phyloP scores from a whole-genome alignment of 2,797 vertebrate genomes.

The Todus mexicanus region DNA sequence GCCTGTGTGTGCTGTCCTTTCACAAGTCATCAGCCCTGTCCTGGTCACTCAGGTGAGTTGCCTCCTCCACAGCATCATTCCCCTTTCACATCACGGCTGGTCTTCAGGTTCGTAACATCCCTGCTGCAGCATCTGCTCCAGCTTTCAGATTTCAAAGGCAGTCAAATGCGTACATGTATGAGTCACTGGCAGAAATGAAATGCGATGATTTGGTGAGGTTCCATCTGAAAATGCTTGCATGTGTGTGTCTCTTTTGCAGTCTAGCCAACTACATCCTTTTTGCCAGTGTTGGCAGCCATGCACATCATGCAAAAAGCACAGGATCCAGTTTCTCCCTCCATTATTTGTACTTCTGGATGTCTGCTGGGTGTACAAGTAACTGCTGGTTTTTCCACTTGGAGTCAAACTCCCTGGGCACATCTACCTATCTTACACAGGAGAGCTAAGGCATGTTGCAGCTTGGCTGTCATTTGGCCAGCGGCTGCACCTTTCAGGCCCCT shows the following conservation, averaged over 20 bases:
- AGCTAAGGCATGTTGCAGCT: neutral
- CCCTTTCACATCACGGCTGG: neutral
- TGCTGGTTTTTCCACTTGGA: neutral
- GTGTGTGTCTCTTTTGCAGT: fast-evolving
- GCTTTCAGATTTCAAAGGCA: neutral
- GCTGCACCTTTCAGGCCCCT: neutral
- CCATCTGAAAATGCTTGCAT: neutral
- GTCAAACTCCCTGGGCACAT: neutral
- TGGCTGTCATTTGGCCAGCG: fast-evolving
- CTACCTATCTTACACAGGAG: neutral
- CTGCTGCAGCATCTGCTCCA: neutral
- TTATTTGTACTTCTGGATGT: neutral
- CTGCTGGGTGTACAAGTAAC: neutral
- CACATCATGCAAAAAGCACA: neutral
- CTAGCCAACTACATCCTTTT: fast-evolving
- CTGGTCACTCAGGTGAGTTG: neutral
- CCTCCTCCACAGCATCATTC: neutral
- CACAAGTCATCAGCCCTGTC: neutral
- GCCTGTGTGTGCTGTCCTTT: neutral
- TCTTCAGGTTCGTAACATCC: neutral
- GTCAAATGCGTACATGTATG: fast-evolving
- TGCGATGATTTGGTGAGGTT: neutral
- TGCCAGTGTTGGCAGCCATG: fast-evolving
- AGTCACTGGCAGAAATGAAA: neutral
- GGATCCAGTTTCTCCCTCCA: neutral